Base-by-base conservation (phyloP, 2,888 invertebrate species). In the Heteropelma amictum region DNA sequence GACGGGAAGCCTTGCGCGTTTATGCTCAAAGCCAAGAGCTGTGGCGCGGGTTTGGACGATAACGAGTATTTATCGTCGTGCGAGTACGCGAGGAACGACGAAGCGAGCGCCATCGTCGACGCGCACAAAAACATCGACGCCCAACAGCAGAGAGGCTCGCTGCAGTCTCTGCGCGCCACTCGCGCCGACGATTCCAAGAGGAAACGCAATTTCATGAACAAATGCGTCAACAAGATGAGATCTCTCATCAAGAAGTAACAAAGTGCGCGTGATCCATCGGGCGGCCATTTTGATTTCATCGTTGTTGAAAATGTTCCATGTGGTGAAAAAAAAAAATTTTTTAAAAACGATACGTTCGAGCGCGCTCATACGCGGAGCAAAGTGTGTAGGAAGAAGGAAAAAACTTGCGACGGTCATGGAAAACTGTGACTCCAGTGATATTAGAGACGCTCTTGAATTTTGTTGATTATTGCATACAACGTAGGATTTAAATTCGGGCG, bases 151-250 rank as follows among this genome's bases (percentile, higher is more conserved):
- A 81, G 91, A 83, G 91, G 92, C 82, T 92, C 92, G 72, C 89
- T 91, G 77, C 88, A 91, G 72, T 92, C 92, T 77, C 86, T 93
- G 83, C 91, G 91, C 83, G 88, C 92, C 84, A 91, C 92, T 81
- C 67, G 71, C 51, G 91, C 90, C 71, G 91, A 91, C 61, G 92
- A 92, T 83, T 92, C 91, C 6, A 94, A 94, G 88, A 91, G 93
- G 85, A 94, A 93, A 89, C 93, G 93, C 87, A 95, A 95, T 89
- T 95, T 96, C 89, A 94, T 96, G 93, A 95, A 96, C 91, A 87
- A 87, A 67, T 87, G 87, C 63, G 86, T 87, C 26, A 87, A 86
- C 70, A 88, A 88, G 65, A 85, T 88, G 81, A 85, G 87, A 82
- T 87, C 85, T 67, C 83, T 88, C 67, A 88, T 88, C 47, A 85